Percentiles rank a stretch among this genome's conserved stretches.
These are phyloP conservation scores for Drosophila testacea DNA, from an alignment of 2,888 invertebrate genomes.

Conservation along the genomic window DNA sequence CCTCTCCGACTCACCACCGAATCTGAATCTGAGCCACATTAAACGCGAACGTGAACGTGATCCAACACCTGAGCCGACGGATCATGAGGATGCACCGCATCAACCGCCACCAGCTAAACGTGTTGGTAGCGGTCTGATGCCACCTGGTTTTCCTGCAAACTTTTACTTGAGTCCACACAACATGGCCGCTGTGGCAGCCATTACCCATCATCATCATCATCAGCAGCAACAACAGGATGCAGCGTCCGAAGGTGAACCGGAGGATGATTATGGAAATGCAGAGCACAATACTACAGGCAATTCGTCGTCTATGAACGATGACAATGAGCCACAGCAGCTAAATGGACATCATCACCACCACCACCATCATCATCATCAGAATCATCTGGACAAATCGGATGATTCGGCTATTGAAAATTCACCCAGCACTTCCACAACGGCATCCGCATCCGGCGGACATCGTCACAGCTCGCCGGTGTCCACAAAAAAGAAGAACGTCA, in stretches of 20 bases:
- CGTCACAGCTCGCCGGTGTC: slow-evolving; percentile 79
- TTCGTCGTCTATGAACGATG: slow-evolving; percentile 69
- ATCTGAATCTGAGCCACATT: slow-evolving; percentile 83
- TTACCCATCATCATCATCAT: slow-evolving; percentile 56
- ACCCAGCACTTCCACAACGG: slow-evolving; percentile 78
- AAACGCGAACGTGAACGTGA: slow-evolving; percentile 87
- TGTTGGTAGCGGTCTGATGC: slow-evolving; percentile 74
- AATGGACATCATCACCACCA: slow-evolving; percentile 69
- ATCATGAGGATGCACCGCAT: slow-evolving; percentile 81
- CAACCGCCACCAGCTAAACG: slow-evolving; percentile 88
- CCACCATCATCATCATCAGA: slow-evolving; percentile 47
- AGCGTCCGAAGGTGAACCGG: slow-evolving; percentile 72
- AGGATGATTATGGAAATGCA: slow-evolving; percentile 66
- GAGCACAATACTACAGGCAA: slow-evolving; percentile 77
- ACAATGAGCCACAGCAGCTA: slow-evolving; percentile 64
- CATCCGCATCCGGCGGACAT: slow-evolving; percentile 59
- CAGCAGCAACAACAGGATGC: slow-evolving; percentile 65
- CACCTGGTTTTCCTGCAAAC: slow-evolving; percentile 72
- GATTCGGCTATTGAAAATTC: slow-evolving; percentile 83
- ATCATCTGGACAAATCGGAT: slow-evolving; percentile 79
- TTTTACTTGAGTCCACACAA: slow-evolving; percentile 80
- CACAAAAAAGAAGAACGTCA: slow-evolving; percentile 72
- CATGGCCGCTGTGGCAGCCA: slow-evolving; percentile 69
- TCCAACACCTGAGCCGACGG: slow-evolving; percentile 85
- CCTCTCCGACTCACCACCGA: slow-evolving; percentile 88